These are phyloP conservation scores for Sphenodon punctatus DNA, from an alignment of 2,797 vertebrate species.

Conservation along the genomic window DNA sequence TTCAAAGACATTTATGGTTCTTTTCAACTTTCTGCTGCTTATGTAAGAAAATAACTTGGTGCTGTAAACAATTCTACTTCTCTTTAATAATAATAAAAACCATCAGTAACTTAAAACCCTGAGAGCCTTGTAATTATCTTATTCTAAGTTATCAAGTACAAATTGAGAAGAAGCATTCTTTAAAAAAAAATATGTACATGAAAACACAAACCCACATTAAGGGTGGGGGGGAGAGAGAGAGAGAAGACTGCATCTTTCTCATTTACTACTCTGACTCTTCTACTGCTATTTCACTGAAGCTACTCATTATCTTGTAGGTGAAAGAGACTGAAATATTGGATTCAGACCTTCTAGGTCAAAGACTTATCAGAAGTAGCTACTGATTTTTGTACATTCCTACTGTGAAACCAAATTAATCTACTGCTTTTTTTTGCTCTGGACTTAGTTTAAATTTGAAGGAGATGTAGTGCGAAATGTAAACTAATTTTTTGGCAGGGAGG, in stretches of 20 bases:
- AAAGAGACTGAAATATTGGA: not conserved
- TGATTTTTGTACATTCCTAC: too few relatives aligned
- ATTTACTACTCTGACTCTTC: not conserved
- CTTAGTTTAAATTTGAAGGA: not conserved
- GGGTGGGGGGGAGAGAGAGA: too few relatives aligned
- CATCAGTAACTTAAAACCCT: not conserved
- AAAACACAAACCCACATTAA: not conserved
- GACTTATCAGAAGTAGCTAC: not conserved
- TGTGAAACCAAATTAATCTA: too few relatives aligned
- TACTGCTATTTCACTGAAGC: not conserved
- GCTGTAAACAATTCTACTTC: not conserved
- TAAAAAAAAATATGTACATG: rapidly evolving
- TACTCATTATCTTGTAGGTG: not conserved
- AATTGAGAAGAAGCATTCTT: not conserved
- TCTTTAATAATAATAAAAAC: not conserved
- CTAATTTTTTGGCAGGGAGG: not conserved
- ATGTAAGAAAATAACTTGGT: not conserved
- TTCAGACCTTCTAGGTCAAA: not conserved
- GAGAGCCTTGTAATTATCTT: not conserved
- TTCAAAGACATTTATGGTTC: not conserved
- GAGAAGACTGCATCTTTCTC: not conserved
- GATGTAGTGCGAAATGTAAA: not conserved
- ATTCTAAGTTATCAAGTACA: not conserved
- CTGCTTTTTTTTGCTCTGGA: not conserved
- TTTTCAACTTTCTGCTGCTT: not conserved